Evolutionary conservation across 2,113 vertebrate species (phyloP), one percentile per base, ranked within the genome.

Genomic region (Rhegmatorhina hoffmannsi): DNA sequence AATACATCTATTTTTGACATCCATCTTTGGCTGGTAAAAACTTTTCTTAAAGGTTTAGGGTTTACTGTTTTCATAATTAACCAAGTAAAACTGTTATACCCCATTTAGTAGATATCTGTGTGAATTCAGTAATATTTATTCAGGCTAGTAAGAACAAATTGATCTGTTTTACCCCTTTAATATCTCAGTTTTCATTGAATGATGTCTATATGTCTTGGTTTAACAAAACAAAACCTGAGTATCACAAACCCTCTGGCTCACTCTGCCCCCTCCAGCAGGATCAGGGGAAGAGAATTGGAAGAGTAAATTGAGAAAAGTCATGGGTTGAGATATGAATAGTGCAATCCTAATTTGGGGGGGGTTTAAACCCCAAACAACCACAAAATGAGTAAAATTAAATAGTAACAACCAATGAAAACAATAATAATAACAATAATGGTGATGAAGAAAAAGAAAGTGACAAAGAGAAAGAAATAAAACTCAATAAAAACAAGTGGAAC

Each of bases 351-450:
- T n/a, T n/a, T n/a, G n/a, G n/a, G n/a, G n/a, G n/a, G n/a, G n/a
- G n/a, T n/a, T n/a, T 40, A 40, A 43, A 43, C 40, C 40, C 40
- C 40, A 43, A 43, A 43, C 40, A 38, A 24, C 5, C 4, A 36
- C 21, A 26, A 17, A 43, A 13, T 2, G 26, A 50, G 17, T 13
- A 28, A 66, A 66, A 73, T 43, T 7, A 31, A n/a, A 29, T 7
- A 25, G 66, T 46, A 82, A 17, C 5, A 49, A 46, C 5, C 7
- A 28, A 28, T 6, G 3, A 4, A 11, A 47, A 33, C 6, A 23
- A 43, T 18, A 31, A 5, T 5, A 0, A 16, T 15, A 2, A 11
- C 3, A 33, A 7, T 2, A 11, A 33, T 52, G 36, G 16, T 46
- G 44, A 33, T 16, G 33, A 8, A 33, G 69, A n/a, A 49, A 33